These are phyloP conservation scores for Drosophila micromelanica DNA, from an alignment of 1,140 invertebrate genomes.

Conservation along the genomic window DNA sequence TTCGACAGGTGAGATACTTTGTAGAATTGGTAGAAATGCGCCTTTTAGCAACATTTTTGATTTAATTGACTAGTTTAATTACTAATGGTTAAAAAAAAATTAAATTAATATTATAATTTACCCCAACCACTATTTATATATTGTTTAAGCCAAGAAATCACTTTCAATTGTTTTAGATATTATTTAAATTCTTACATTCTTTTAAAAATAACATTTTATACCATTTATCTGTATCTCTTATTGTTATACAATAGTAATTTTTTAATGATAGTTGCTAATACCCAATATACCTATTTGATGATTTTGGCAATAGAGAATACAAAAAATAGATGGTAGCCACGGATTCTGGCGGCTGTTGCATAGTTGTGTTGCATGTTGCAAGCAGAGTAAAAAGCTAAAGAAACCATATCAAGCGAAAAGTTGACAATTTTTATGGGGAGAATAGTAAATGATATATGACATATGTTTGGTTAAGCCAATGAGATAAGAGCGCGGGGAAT, in stretches of 20 bases:
- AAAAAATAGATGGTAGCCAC: neutral
- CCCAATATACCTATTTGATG: neutral
- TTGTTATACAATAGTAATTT: no score
- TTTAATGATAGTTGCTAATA: no score
- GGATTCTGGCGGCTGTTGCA: slow-evolving; percentile 8
- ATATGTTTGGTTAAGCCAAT: neutral
- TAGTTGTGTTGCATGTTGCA: slow-evolving; percentile 26
- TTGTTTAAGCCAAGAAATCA: no score
- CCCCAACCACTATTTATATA: no score
- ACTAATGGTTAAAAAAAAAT: no score
- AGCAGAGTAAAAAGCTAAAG: slow-evolving; percentile 31
- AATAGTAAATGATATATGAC: neutral
- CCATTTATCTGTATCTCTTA: no score
- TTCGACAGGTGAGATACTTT: neutral
- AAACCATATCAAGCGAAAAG: slow-evolving; percentile 28
- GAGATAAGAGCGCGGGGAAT: neutral
- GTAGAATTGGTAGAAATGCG: neutral
- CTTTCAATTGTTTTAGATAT: no score
- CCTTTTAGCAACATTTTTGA: no score
- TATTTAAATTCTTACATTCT: no score
- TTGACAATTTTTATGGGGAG: neutral
- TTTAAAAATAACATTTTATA: no score
- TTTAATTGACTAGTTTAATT: no score
- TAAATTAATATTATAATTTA: no score
- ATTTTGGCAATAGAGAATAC: neutral